Evolutionary conservation across 2,888 invertebrate species (phyloP).

Genomic region (Junonia oenone): DNA sequence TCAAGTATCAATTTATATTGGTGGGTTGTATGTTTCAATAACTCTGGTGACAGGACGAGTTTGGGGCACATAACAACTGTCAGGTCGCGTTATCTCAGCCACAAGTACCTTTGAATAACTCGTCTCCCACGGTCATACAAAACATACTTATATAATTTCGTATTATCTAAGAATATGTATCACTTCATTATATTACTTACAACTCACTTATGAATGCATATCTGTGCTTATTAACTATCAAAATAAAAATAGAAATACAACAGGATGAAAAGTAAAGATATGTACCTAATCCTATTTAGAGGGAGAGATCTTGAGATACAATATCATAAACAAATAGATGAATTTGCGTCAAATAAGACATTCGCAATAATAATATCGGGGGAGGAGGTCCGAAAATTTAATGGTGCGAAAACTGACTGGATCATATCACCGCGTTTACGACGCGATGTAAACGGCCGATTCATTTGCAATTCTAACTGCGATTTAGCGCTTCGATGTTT

Average conservation of each 20-base stretch:
- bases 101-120: conserved; percentile 49
- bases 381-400: conserved; percentile 69
- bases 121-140: conserved; percentile 51
- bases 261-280: background rate
- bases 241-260: background rate
- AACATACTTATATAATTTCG: conserved; percentile 20
- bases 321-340: conserved; percentile 11
- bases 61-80: conserved; percentile 63
- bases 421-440: conserved; percentile 77
- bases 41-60: conserved; percentile 61
- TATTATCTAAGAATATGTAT: too few relatives aligned
- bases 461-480: conserved; percentile 79
- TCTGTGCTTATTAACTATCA: background rate
- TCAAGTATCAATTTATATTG: conserved; percentile 47
- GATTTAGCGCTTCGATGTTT: conserved; percentile 50
- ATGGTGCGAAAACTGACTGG: conserved; percentile 79
- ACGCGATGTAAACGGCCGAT: conserved; percentile 74
- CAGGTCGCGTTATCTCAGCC: conserved; percentile 60
- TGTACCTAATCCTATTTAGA: background rate
- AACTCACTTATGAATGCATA: too few relatives aligned
- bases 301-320: background rate
- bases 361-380: conserved; percentile 59
- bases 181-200: too few relatives aligned
- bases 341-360: conserved; percentile 44
- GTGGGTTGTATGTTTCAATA: conserved; percentile 51